Base-by-base conservation (phyloP, 2,797 vertebrate genomes). In the Chelmon rostratus region DNA sequence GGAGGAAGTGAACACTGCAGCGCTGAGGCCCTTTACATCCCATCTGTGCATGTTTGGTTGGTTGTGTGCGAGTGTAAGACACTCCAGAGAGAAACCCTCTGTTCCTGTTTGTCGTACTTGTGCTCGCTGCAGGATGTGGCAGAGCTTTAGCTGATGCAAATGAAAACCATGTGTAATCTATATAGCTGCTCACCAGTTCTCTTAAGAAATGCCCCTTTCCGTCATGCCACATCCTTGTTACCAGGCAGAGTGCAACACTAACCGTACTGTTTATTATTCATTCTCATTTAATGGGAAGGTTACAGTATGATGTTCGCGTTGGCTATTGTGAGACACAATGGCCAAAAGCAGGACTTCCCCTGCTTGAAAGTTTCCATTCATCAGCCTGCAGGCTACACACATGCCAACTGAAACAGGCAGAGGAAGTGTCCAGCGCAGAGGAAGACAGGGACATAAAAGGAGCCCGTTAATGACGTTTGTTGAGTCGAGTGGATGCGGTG, bases 101-200 rank as follows among this genome's bases (percentile, higher is more conserved):
- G 23, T 56, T 86, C 69, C 21, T 76, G 53, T 82, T 70, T 85
- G 78, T 76, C 83, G 59, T 73, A 62, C 88, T 77, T 63, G 72
- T 71, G 73, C 59, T 70, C 28, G 52, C 46, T 67, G 87, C 78
- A 91, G 85, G 91, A 91, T 84, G 87, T 90, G 86, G 77, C 71
- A 57, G 35, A 46, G 68, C 31, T 72, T 79, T 76, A 86, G 76
- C 83, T 47, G 58, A 81, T 81, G 65, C 56, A 86, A 92, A 94
- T 91, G 59, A 88, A 89, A 92, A 86, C 86, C 91, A 93, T 76
- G 81, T 93, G 90, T 88, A 81, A 83, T 90, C 85, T 87, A 84
- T 82, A 81, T 82, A 88, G 57, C 66, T 23, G 18, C 59, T 63
- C 54, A 58, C 19, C 58, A 79, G 56, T 31, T 79, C 64, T 47